Evolutionary conservation across 2,888 invertebrate species (phyloP).

Genomic region (Campoletis raptor): DNA sequence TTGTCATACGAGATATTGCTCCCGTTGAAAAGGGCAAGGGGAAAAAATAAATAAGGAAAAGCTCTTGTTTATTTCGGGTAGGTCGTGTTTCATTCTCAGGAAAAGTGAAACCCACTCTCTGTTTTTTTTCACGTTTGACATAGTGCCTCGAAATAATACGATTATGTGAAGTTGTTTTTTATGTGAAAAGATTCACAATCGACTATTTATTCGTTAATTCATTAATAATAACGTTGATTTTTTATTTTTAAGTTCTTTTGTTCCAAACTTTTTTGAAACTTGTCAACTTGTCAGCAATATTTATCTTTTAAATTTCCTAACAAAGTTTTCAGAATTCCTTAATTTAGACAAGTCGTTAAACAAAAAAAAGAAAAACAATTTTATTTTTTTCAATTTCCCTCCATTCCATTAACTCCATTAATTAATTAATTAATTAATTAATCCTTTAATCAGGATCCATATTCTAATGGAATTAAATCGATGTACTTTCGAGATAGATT

Average conservation of each 20-base stretch:
- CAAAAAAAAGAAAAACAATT: too few species aligned
- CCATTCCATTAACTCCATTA: too few species aligned
- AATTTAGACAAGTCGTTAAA: too few species aligned
- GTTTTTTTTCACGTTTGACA: constrained; percentile 36
- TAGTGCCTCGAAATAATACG: background rate
- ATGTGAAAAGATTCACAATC: background rate
- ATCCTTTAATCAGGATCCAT: too few species aligned
- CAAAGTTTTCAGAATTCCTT: too few species aligned
- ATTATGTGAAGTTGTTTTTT: background rate
- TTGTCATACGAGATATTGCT: constrained; percentile 2
- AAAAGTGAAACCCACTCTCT: constrained; percentile 21
- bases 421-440: too few species aligned
- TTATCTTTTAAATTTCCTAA: too few species aligned
- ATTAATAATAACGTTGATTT: background rate
- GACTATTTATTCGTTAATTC: too few species aligned
- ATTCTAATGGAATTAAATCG: too few species aligned
- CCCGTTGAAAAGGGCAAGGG: background rate
- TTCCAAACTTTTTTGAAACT: background rate
- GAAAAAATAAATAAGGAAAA: background rate
- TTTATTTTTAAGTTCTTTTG: background rate
- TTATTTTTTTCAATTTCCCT: too few species aligned
- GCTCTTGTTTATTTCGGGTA: constrained; percentile 38
- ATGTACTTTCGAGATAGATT: too few species aligned
- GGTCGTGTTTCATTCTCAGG: constrained; percentile 13
- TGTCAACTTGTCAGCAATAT: too few species aligned